These are phyloP conservation scores for Melanotaenia trifasciata DNA, from an alignment of 2,797 vertebrate genomes.

Conservation along the genomic window DNA sequence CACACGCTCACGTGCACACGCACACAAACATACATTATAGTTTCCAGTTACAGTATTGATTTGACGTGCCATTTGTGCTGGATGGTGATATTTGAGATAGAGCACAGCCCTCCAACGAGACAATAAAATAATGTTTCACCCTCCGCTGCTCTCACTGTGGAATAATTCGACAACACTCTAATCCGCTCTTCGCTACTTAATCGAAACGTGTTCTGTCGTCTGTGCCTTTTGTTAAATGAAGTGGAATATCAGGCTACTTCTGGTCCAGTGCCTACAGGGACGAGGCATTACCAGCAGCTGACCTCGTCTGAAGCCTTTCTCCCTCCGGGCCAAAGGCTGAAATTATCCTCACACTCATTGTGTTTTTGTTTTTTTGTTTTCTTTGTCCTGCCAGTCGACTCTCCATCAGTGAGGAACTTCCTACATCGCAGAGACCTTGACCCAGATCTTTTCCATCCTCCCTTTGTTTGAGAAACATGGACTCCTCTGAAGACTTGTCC, in stretches of 20 bases:
- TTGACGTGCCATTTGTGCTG: constrained; percentile 61
- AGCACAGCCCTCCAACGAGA: constrained; percentile 35
- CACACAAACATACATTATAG: constrained; percentile 66
- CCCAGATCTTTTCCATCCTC: constrained; percentile 10
- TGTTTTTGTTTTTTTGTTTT: constrained; percentile 30
- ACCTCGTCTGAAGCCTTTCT: constrained; percentile 47
- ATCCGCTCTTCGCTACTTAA: constrained; percentile 27
- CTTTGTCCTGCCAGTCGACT: constrained; percentile 58
- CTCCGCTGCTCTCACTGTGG: constrained; percentile 17
- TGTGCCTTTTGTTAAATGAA: constrained; percentile 41
- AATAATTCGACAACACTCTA: constrained; percentile 14
- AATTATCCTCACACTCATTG: constrained; percentile 36
- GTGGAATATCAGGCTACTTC: constrained; percentile 26
- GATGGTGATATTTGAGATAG: constrained; percentile 72
- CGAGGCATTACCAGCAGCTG: constrained; percentile 39
- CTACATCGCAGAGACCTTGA: constrained; percentile 23
- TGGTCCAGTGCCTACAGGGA: not conserved
- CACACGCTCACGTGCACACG: constrained; percentile 6
- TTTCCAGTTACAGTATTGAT: constrained; percentile 81
- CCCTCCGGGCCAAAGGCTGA: constrained; percentile 31
- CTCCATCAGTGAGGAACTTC: constrained; percentile 45
- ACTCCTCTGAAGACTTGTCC: constrained; percentile 42
- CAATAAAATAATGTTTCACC: constrained; percentile 40
- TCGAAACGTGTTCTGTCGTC: constrained; percentile 33
- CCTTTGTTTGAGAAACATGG: constrained; percentile 58